These are phyloP conservation scores for Erannis defoliaria DNA, from an alignment of 2,888 invertebrate genomes.

Conservation along the genomic window DNA sequence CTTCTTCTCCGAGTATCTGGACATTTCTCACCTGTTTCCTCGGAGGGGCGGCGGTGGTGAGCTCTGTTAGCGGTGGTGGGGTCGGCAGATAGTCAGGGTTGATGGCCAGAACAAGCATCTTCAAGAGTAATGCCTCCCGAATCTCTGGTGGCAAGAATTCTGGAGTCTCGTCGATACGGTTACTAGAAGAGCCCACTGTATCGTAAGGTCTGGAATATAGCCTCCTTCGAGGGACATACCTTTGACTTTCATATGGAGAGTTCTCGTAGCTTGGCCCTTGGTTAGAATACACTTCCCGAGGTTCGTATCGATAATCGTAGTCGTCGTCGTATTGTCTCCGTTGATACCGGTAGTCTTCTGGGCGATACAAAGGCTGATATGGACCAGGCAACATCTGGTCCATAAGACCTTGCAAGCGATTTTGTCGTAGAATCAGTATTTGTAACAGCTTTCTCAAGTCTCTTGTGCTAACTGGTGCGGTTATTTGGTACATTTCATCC, in stretches of 20 bases:
- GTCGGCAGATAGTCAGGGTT: constrained; percentile 86
- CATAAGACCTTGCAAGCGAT: constrained; percentile 85
- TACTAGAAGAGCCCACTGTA: constrained; percentile 72
- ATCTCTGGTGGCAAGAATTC: constrained; percentile 90
- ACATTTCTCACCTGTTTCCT: constrained; percentile 89
- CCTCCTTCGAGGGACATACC: constrained; percentile 76
- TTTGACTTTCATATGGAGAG: constrained; percentile 77
- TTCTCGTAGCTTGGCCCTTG: constrained; percentile 70
- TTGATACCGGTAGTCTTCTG: constrained; percentile 69
- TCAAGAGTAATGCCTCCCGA: constrained; percentile 89
- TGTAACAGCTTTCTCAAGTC: constrained; percentile 90
- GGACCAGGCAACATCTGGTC: constrained; percentile 77
- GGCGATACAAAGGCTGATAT: constrained; percentile 64
- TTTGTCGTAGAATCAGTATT: constrained; percentile 88
- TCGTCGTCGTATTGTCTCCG: constrained; percentile 78
- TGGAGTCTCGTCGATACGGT: constrained; percentile 80
- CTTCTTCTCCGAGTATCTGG: constrained; percentile 90
- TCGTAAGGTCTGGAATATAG: constrained; percentile 74
- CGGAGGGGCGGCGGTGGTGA: constrained; percentile 82
- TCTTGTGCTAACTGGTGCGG: constrained; percentile 90
- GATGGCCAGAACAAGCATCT: constrained; percentile 91
- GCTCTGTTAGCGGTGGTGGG: constrained; percentile 73
- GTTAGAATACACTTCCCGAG: constrained; percentile 72
- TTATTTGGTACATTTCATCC: constrained; percentile 87
- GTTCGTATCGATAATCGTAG: constrained; percentile 69